Evolutionary conservation across 1,140 invertebrate genomes (phyloP).

Genomic region (Eumaeus atala): DNA sequence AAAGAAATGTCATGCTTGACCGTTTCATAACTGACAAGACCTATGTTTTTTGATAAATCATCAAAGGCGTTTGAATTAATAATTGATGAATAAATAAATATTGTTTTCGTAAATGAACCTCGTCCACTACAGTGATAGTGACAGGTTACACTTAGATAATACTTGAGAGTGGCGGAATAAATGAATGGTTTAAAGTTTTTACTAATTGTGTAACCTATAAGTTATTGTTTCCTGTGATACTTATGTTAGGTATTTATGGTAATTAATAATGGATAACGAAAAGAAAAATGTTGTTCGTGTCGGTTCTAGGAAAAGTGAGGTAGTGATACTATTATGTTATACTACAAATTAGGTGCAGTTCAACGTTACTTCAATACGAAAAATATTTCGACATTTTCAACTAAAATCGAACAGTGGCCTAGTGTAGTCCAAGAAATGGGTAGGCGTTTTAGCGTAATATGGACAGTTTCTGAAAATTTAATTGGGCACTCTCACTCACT

Average conservation of each 20-base stretch:
- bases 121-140: constrained; percentile 69
- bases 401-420: too few relatives aligned
- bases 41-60: constrained; percentile 16
- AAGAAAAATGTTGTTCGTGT: constrained; percentile 53
- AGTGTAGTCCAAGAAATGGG: too few relatives aligned
- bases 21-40: not conserved
- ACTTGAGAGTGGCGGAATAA: constrained; percentile 3
- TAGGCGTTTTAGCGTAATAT: too few relatives aligned
- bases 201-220: constrained; percentile 42
- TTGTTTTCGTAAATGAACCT: constrained; percentile 24
- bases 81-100: constrained; percentile 28
- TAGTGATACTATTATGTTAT: constrained; percentile 22
- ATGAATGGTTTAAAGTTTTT: constrained; percentile 16
- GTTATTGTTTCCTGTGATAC: constrained; percentile 11
- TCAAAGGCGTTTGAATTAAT: constrained; percentile 5
- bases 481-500: too few relatives aligned
- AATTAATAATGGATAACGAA: constrained; percentile 45
- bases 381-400: too few relatives aligned
- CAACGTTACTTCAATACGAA: not conserved
- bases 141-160: constrained; percentile 33
- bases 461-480: too few relatives aligned
- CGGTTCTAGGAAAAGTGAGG: constrained; percentile 68
- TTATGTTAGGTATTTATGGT: constrained; percentile 26
- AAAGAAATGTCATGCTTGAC: not conserved
- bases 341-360: not conserved